phyloP scores from a whole-genome alignment of 2,113 vertebrate species.

The Euleptes europaea region DNA sequence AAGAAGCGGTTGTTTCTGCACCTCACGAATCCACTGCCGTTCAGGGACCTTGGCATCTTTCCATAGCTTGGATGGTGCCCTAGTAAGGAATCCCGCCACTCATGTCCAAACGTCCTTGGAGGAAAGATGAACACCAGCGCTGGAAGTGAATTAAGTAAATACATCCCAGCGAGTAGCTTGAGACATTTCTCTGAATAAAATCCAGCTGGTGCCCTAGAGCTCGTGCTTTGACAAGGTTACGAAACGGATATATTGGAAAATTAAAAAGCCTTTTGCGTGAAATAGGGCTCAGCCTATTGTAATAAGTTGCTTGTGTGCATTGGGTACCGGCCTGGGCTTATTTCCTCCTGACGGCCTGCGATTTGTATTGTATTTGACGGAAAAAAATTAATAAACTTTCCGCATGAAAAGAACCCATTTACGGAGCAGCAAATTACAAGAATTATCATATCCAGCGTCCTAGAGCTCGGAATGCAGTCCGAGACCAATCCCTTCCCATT shows the following conservation, averaged over 20 bases:
- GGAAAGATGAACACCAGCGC: not conserved
- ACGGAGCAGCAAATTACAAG: not conserved
- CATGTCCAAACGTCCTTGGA: not conserved
- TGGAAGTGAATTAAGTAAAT: not conserved
- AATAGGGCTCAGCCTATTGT: not conserved
- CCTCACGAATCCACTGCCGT: too few relatives aligned
- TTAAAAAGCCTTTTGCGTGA: not conserved
- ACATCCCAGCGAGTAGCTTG: not conserved
- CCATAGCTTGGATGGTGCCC: too few relatives aligned
- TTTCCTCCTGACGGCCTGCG: accelerated
- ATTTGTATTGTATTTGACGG: not conserved
- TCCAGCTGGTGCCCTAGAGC: accelerated
- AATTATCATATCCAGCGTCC: not conserved
- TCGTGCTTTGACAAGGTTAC: not conserved
- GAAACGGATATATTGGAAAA: not conserved
- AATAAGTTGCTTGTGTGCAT: not conserved
- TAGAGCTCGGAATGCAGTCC: not conserved
- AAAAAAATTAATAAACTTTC: conserved; percentile 13
- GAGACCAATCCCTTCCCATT: not conserved
- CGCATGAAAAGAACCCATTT: not conserved
- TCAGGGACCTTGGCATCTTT: too few relatives aligned
- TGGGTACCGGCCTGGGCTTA: conserved; percentile 18
- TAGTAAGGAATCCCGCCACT: too few relatives aligned
- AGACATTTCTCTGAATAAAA: not conserved
- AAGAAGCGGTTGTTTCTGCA: too few relatives aligned